These are phyloP conservation scores for Andrena fulva DNA, from an alignment of 2,888 invertebrate species.

Conservation along the genomic window DNA sequence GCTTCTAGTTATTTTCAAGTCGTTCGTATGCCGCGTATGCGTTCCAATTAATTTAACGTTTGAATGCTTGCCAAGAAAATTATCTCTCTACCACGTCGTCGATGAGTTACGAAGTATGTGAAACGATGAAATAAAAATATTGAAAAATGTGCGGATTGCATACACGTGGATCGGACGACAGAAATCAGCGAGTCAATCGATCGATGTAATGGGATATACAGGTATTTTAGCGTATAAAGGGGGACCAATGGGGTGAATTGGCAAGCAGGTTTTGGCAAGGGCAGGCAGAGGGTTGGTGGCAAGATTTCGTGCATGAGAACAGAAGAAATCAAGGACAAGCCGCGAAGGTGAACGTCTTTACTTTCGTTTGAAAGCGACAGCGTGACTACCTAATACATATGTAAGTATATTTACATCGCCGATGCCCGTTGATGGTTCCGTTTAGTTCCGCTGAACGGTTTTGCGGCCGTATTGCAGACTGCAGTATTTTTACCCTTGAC, in stretches of 20 bases:
- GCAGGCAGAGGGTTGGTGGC: background rate
- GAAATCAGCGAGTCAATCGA: background rate
- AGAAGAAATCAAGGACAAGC: background rate
- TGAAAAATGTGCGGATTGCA: background rate
- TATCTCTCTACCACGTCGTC: no score
- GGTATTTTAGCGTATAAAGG: background rate
- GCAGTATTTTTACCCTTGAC: conserved; percentile 74
- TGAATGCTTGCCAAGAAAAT: no score
- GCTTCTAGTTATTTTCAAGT: background rate
- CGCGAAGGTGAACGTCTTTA: conserved; percentile 39
- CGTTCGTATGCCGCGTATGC: background rate
- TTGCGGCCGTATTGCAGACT: conserved; percentile 70
- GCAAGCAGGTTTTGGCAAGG: background rate
- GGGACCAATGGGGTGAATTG: background rate
- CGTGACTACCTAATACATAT: conserved; percentile 21
- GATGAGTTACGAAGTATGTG: no score
- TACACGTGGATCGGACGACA: background rate
- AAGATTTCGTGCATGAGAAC: background rate
- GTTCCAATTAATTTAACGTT: no score
- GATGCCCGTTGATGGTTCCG: conserved; percentile 39
- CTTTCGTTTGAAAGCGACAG: conserved; percentile 27
- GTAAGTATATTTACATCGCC: conserved; percentile 5
- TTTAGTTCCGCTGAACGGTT: conserved; percentile 49
- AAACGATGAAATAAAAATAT: no score
- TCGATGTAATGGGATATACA: background rate